phyloP scores from a whole-genome alignment of 2,888 invertebrate genomes.

The Callyntrura guangdongensis region DNA sequence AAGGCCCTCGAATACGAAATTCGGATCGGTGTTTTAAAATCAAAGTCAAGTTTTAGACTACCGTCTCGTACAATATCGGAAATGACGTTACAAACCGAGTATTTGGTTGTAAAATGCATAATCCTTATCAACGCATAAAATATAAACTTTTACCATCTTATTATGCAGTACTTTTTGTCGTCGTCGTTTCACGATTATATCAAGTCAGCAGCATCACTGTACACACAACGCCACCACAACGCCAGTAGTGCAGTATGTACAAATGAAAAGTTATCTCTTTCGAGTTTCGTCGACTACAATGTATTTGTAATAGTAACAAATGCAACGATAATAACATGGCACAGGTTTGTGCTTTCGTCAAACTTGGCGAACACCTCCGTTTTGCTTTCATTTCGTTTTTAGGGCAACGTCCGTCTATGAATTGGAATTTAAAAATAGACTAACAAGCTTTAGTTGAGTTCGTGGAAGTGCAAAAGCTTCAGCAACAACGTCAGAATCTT shows the following conservation, averaged over 20 bases:
- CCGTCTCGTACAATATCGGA: conserved; percentile 76
- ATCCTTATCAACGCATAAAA: conserved; percentile 43
- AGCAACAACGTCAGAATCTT: conserved; percentile 46
- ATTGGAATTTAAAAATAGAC: conserved; percentile 83
- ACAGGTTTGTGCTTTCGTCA: conserved; percentile 32
- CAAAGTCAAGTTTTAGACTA: conserved; percentile 82
- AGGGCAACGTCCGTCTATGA: conserved; percentile 84
- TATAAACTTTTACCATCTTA: conserved; percentile 4
- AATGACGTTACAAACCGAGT: conserved; percentile 68
- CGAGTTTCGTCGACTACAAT: not conserved
- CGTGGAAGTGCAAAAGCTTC: conserved; percentile 60
- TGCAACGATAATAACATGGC: conserved; percentile 25
- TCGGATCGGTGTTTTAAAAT: conserved; percentile 81
- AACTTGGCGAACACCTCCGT: conserved; percentile 73
- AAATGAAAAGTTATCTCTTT: conserved; percentile 1
- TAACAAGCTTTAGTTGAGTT: conserved; percentile 53
- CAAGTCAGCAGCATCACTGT: conserved; percentile 28
- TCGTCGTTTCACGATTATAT: conserved; percentile 35
- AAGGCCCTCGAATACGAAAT: conserved; percentile 80
- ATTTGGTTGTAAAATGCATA: conserved; percentile 34
- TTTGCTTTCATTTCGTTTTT: conserved; percentile 78
- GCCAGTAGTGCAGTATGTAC: not conserved
- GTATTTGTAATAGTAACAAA: too few relatives aligned
- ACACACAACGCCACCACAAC: not conserved
- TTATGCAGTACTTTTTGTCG: conserved; percentile 27